Evolutionary conservation across 2,797 vertebrate species (phyloP), one percentile per base, ranked within the genome.

Genomic region (Tapirus indicus): DNA sequence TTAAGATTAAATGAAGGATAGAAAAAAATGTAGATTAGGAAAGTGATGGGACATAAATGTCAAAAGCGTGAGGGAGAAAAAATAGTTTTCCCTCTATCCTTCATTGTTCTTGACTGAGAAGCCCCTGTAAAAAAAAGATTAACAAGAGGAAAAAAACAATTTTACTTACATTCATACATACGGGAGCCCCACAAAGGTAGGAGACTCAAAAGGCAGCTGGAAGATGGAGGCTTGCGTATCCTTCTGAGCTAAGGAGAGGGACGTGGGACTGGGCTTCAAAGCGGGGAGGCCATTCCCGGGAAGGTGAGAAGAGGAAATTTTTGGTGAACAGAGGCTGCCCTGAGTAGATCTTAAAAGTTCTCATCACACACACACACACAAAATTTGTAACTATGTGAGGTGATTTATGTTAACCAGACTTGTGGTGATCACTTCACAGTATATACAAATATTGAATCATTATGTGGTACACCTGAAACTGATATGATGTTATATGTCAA

Each of bases 11-110:
- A 69, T 56, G 68, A 94, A 66, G 60, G 58, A 52, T 80, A 66
- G 23, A 93, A 94, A 92, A 87, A 92, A 87, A 91, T 68, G 32
- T 44, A 85, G 27, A 64, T 87, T 66, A 89, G 69, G 44, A 60
- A 95, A 84, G 49, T 58, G 44, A 29, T 77, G 21, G 75, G 47
- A 32, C 16, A 29, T 32, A 69, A 23, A 47, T 54, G 27, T 77
- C 60, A 62, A 54, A 89, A 88, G 27, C 88, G 13, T 44, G 62
- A 5, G 21, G 91, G 41, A 88, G 41, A 27, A 93, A 93, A 77
- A 83, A 62, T 62, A 77, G 41, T 35, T 77, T 75, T 69, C 25
- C 3, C 1, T 41, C 27, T 35, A 13, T 10, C 18, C 60, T 84
- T 80, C 47, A 68, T 92, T 82, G 38, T 88, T 95, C 17, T 89